Percentiles rank a stretch among this genome's conserved stretches.
phyloP scores from a whole-genome alignment of 2,797 vertebrate genomes.

The Streptopelia turtur region DNA sequence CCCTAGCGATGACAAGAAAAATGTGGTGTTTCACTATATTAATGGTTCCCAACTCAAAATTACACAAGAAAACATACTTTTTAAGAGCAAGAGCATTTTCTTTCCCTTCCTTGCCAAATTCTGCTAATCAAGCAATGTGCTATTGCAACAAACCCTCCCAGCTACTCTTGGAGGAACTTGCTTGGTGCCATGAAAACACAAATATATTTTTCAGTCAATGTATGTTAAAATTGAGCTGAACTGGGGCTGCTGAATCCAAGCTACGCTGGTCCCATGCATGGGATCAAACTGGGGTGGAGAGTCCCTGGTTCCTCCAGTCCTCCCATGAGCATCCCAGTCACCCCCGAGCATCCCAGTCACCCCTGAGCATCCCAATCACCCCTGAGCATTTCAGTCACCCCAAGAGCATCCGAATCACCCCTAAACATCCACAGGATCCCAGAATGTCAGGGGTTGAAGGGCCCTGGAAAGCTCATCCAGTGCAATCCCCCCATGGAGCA shows the following conservation, averaged over 20 bases:
- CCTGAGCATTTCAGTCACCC: too few species aligned
- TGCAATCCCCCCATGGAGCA: too few species aligned
- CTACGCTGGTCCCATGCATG: not conserved
- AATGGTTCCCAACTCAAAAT: not conserved
- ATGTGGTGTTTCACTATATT: not conserved
- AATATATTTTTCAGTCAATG: not conserved
- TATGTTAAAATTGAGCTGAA: not conserved
- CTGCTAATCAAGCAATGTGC: not conserved
- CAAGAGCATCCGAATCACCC: too few species aligned
- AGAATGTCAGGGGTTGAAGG: too few species aligned
- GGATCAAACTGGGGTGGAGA: rapidly evolving
- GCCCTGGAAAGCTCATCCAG: too few species aligned
- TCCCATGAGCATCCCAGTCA: too few species aligned
- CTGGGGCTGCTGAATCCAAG: rapidly evolving
- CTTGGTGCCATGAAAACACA: not conserved
- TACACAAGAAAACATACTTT: not conserved
- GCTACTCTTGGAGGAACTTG: not conserved
- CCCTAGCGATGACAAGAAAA: not conserved
- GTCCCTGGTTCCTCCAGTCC: not conserved
- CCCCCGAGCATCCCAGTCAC: too few species aligned
- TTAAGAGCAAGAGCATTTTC: not conserved
- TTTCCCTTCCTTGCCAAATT: not conserved
- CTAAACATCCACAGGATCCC: too few species aligned
- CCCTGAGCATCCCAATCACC: too few species aligned
- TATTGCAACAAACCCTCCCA: not conserved